Conservation (phyloP, 1,140 invertebrate genomes). For the Drosophila bipectinata region DNA sequence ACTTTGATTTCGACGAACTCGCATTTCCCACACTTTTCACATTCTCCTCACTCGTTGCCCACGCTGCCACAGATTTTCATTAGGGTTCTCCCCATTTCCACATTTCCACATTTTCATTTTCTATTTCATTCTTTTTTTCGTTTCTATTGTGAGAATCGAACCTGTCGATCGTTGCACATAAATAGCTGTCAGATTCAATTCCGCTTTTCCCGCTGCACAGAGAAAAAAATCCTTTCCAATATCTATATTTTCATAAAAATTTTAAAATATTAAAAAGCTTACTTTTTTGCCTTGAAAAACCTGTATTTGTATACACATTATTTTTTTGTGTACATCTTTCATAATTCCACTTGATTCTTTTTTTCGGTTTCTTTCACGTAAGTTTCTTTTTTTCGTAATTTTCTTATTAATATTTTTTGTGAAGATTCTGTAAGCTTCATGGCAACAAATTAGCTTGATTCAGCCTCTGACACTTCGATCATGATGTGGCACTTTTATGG, state of each 20-base stretch:
- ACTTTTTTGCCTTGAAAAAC: too few relatives aligned
- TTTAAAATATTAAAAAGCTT: background rate
- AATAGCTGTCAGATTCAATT: conserved; percentile 74
- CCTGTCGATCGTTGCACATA: conserved; percentile 62
- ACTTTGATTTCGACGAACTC: conserved; percentile 66
- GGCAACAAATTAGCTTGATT: conserved; percentile 76
- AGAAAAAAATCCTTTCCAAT: background rate
- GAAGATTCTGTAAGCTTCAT: conserved; percentile 61
- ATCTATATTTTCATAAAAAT: background rate
- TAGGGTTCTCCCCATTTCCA: conserved; percentile 5
- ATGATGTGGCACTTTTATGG: conserved; percentile 50
- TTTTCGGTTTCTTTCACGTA: background rate
- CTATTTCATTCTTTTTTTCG: conserved; percentile 37
- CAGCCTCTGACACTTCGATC: conserved; percentile 45
- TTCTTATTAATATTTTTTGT: background rate
- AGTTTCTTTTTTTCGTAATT: background rate
- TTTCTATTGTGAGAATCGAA: conserved; percentile 30
- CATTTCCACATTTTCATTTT: background rate
- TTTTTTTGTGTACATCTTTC: background rate
- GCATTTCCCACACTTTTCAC: conserved; percentile 76
- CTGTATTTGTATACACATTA: background rate
- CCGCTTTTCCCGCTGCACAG: conserved; percentile 27
- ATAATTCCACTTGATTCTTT: background rate
- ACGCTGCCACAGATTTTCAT: conserved; percentile 30
- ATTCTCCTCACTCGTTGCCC: conserved; percentile 20